Base-by-base conservation (phyloP, 2,888 invertebrate species). In the Acleris emargana region DNA sequence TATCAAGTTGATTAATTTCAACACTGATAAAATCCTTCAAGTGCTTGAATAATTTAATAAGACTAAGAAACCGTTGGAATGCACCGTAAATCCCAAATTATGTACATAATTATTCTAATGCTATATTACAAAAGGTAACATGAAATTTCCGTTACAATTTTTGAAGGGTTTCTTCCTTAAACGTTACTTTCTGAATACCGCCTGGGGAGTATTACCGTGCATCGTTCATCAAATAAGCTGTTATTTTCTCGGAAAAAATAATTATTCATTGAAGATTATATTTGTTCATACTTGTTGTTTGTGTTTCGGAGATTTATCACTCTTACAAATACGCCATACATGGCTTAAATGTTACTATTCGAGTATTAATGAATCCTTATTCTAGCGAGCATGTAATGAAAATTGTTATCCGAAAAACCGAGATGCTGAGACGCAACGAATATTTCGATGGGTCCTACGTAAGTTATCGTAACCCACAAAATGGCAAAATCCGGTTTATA, bases 71-170 rank as follows among this genome's bases (percentile, higher is more conserved):
- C 52, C 22, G 5, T 60, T 52, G n/a, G 25, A 45, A n/a, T 52
- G 28, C 42, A 43, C 28, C 18, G 25, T 43, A 52, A 43, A 52
- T 45, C 18, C 43, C 45, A 28, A 60, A 60, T 60, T 60, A 60
- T 60, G 60, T 60, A 52, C 60, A 52, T 60, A 52, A 60, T 60
- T 52, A 60, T 43, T 52, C 42, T 45, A 52, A 52, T 52, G 45
- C 25, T 52, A 45, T 60, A 52, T 51, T 42, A 38, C 25, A 50
- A 45, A 25, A 16, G 43, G 43, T 52, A 60, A 49, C 1, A 16
- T 7, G 20, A 22, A 32, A 22, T 43, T 52, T 22, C n/a, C n/a
- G 11, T 5, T 1, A 5, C 17, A 17, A 52, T 28, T 52, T 22
- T 60, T 16, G 25, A 17, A 17, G 16, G 22, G n/a, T 45, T 52